Evolutionary conservation across 2,113 vertebrate species (phyloP), one percentile per base, ranked within the genome.

Genomic region (Aix galericulata): DNA sequence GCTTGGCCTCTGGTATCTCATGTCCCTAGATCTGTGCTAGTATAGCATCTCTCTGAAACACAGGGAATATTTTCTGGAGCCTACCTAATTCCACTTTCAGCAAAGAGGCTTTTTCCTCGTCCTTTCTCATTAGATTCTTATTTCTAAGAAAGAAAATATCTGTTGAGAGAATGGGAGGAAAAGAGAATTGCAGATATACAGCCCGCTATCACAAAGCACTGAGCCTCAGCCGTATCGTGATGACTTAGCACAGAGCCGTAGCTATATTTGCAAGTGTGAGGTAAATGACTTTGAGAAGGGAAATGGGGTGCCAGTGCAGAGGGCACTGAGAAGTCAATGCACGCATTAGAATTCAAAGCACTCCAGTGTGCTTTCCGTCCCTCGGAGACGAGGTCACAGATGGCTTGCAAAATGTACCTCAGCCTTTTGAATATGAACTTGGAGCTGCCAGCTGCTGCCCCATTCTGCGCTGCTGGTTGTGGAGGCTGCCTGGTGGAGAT

Each of bases 311-410:
- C 74, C 84, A 38, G 56, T 36, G 36, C 40, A 67, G 93, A 74
- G 85, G 78, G 46, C 72, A 85, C 62, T 50, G 71, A 53, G 36
- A 69, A 91, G 89, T 84, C 91, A 95, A 86, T 80, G 68, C 50
- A 62, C 52, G 27, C 72, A 93, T 97, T 91, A 96, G 88, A 92
- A 96, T 96, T 94, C 95, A 88, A 76, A 89, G 68, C 93, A 95
- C 82, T 94, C 67, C 55, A 76, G 26, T 71, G 72, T 93, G 82
- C 74, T 86, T 93, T 93, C 78, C 88, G 27, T 90, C 76, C 94
- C 72, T 60, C 13, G 0, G 42, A 90, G 88, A 83, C 50, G 11
- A 69, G 91, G 94, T 66, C 94, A 83, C 96, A 96, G 95, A 94
- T 96, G 95, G 95, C 52, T 93, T 81, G 68, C 56, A 83, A 90